Evolutionary conservation across 2,113 vertebrate species (phyloP).

Genomic region (Procavia capensis): DNA sequence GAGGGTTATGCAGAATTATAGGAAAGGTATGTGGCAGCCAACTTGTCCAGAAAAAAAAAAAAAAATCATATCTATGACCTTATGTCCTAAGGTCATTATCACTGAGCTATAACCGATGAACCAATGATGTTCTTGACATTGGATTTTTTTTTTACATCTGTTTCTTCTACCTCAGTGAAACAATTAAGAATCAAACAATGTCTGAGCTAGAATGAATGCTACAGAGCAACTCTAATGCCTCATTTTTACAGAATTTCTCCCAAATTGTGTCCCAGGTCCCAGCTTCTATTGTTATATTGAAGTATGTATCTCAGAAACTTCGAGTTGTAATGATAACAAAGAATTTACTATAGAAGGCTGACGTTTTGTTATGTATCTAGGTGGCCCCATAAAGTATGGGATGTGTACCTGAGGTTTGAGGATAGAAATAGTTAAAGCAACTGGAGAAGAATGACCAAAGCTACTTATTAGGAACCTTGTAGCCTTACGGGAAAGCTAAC

Average conservation of each 20-base stretch:
- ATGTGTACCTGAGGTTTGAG: not conserved
- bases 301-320: conserved; percentile 22
- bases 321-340: conserved; percentile 1
- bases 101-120: conserved; percentile 46
- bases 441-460: not conserved
- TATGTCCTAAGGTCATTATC: not conserved
- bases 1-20: not conserved
- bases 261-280: not conserved
- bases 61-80: not conserved
- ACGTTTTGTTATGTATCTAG: not conserved
- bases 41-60: not conserved
- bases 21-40: not conserved
- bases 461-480: not conserved
- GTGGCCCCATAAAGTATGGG: not conserved
- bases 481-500: conserved; percentile 52
- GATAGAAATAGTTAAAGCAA: not conserved
- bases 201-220: not conserved
- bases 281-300: conserved; percentile 11
- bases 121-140: conserved; percentile 57
- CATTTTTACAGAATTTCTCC: conserved; percentile 52
- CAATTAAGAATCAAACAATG: conserved; percentile 50
- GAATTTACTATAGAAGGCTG: not conserved
- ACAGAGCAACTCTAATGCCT: conserved; percentile 20
- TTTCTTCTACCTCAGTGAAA: conserved; percentile 38
- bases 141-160: conserved; percentile 56